Conservation (phyloP, 2,113 vertebrate genomes). For the Rhombomys opimus region DNA sequence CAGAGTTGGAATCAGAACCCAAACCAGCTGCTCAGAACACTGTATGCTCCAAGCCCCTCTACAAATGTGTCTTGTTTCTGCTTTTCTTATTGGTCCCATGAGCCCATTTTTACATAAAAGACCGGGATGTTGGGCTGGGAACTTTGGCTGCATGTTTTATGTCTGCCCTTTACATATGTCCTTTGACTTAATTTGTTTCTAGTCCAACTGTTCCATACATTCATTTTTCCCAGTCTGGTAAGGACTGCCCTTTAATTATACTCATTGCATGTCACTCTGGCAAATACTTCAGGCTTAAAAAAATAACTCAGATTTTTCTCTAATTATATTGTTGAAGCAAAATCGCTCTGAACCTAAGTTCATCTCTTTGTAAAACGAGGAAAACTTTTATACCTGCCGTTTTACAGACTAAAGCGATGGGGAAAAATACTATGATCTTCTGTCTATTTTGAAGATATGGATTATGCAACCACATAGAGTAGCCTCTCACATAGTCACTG, state of each 20-base stretch:
- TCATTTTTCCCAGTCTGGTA: neutral
- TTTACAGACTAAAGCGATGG: neutral
- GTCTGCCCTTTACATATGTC: neutral
- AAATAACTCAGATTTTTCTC: neutral
- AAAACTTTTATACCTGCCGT: neutral
- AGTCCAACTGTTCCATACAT: neutral
- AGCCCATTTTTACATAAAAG: neutral
- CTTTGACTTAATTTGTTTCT: slow-evolving; percentile 15
- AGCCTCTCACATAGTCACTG: neutral
- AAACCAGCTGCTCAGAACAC: neutral
- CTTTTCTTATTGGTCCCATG: neutral
- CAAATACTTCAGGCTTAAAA: neutral
- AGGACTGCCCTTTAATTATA: slow-evolving; percentile 26
- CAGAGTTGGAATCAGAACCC: neutral
- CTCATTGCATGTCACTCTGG: neutral
- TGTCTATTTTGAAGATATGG: neutral
- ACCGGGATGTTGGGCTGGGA: neutral
- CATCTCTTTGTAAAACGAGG: slow-evolving; percentile 3
- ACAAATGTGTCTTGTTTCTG: neutral
- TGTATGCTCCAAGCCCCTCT: neutral
- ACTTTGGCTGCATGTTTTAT: neutral
- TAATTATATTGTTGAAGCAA: slow-evolving; percentile 30
- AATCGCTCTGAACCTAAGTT: slow-evolving; percentile 21
- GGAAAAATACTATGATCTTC: neutral
- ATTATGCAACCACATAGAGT: neutral